Base-by-base conservation (phyloP, 1,140 invertebrate species). In the Ectropis grisescens region DNA sequence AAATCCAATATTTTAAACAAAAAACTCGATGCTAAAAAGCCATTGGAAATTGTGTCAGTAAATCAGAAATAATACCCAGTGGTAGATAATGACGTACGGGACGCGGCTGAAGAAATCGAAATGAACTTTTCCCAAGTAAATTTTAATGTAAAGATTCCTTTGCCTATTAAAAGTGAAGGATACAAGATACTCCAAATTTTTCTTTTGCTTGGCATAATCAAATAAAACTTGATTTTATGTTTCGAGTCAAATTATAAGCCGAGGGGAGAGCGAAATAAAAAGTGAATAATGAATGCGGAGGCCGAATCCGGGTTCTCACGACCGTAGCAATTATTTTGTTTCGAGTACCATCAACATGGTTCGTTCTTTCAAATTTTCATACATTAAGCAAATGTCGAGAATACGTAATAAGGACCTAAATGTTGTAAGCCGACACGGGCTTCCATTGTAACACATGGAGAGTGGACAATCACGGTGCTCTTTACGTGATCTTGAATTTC, bases 171-270 rank as follows among this genome's bases (percentile, higher is more conserved):
- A 59, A 59, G 51, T 65, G 55, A 61, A 60, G 58, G 51, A 58
- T 54, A 58, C 46, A 58, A 66, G 56, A 59, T 68, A 53, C 62
- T 64, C 51, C 41, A 41, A 49, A 36, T 69, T 60, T 53, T 58
- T 47, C 47, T 58, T 67, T 66, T 70, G 58, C 53, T 58, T 62
- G 59, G 59, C 49, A 61, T 74, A 75, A 81, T 78, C 64, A 72
- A 81, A 75, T 75, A 75, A 76, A 80, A 80, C 68, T 74, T 74
- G 72, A 81, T 81, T 78, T 81, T 78, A 78, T 76, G 71, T 78
- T 81, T 76, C 67, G 53, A 76, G 66, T 72, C 71, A 76, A 81
- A 81, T 81, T 81, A 81, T 78, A 81, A 78, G 68, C 70, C 58
- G 53, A 70, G 69, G 62, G 75, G 68, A 64, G 68, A 66, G 64